Evolutionary conservation across 2,888 invertebrate species (phyloP).

Genomic region (Scaeva pyrastri): DNA sequence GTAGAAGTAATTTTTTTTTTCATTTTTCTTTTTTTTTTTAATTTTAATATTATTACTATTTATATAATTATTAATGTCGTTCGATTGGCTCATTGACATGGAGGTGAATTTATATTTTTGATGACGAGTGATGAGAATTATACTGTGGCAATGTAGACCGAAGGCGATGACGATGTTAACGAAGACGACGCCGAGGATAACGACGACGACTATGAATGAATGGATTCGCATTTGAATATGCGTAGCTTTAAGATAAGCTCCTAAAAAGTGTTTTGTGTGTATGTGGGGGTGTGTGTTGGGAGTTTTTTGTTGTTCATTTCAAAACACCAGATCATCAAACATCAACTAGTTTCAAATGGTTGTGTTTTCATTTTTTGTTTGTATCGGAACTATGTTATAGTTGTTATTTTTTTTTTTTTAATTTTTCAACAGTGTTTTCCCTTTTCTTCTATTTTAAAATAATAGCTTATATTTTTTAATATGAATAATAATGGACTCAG

Average conservation of each 20-base stretch:
- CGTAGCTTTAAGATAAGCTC: conserved; percentile 65
- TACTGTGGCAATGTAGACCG: conserved; percentile 61
- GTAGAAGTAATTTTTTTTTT: conserved; percentile 64
- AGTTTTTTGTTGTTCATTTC: conserved; percentile 29
- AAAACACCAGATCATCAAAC: conserved; percentile 59
- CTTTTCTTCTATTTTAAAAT: conserved; percentile 66
- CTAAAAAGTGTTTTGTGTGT: conserved; percentile 48
- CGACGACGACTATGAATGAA: conserved; percentile 46
- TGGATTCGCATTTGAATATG: conserved; percentile 62
- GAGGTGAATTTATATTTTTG: conserved; percentile 56
- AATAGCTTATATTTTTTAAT: conserved; percentile 63
- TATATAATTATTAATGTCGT: conserved; percentile 74
- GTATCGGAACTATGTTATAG: conserved; percentile 52
- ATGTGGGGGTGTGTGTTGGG: conserved; percentile 23
- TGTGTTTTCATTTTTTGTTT: conserved; percentile 37
- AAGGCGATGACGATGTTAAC: conserved; percentile 69
- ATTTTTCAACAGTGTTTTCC: conserved; percentile 55
- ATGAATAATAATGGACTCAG: conserved; percentile 75
- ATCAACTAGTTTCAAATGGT: conserved; percentile 56
- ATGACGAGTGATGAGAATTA: conserved; percentile 40
- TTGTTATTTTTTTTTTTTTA: not conserved
- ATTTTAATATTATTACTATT: conserved; percentile 70
- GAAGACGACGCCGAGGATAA: conserved; percentile 40
- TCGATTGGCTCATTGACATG: conserved; percentile 75
- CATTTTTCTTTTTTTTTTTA: conserved; percentile 54